Conservation (phyloP, 2,113 vertebrate species). For the Dryoscopus gambensis region DNA sequence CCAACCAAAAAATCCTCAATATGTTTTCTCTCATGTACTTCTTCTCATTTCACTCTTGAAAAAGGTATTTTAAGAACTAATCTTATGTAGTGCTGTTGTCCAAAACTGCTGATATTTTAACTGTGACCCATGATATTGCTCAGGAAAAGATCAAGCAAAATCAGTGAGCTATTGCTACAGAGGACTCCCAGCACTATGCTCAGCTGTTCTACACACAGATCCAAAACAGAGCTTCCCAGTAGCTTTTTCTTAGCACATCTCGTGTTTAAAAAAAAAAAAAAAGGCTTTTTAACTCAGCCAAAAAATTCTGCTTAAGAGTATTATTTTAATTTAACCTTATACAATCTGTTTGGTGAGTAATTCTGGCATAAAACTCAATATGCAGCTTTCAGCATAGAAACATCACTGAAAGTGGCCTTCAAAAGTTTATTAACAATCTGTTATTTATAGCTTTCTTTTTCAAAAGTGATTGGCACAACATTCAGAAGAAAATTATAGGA, state of each 20-base stretch:
- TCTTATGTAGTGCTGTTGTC: neutral
- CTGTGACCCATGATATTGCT: neutral
- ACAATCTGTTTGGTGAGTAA: constrained; percentile 48
- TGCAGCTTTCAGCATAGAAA: constrained; percentile 39
- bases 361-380: constrained; percentile 19
- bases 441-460: constrained; percentile 35
- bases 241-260: neutral
- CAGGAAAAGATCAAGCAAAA: neutral
- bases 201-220: neutral
- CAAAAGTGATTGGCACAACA: constrained; percentile 25
- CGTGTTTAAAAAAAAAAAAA: neutral
- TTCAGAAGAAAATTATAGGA: constrained; percentile 37
- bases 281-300: neutral
- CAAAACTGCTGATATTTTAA: neutral
- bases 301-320: neutral
- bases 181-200: neutral
- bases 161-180: neutral
- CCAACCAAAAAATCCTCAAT: neutral
- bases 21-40: fast-evolving
- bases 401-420: constrained; percentile 14
- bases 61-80: neutral
- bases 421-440: constrained; percentile 58
- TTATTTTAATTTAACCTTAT: constrained; percentile 37
- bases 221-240: neutral
- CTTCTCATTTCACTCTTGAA: neutral